Base-by-base conservation (phyloP, 2,888 invertebrate genomes). In the Drosophila limbata region DNA sequence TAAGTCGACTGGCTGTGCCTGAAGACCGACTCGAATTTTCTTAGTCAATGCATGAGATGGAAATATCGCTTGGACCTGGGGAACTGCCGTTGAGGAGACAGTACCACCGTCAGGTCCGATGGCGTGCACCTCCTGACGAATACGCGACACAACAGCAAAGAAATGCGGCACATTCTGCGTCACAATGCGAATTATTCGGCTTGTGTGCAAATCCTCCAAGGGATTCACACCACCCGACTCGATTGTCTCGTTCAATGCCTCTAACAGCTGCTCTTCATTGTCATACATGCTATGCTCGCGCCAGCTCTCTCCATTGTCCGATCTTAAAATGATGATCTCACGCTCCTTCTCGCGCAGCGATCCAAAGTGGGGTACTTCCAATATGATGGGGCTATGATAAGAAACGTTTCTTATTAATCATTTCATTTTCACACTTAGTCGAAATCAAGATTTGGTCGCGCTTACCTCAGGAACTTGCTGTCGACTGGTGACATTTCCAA, bases 231-330 rank as follows among this genome's bases (percentile, higher is more conserved):
- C 11, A 11, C 73, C 79, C 2, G 51, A 11, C 11, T 69, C 97
- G 25, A 84, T 80, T 79, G 96, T 96, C 91, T 98, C 98, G 90
- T 97, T 97, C 68, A 99, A 93, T 25, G 98, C 97, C 91, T 98
- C 98, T 93, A 98, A 96, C 35, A 97, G 95, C 51, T 96, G 96
- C 90, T 97, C 97, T 90, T 97, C 97, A 59, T 95, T 96, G 65
- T 97, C 96, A 89, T 96, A 95, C 69, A 97, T 92, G 39, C 96
- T 96, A 92, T 99, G 99, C 91, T 99, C 99, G 77, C 97, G 96
- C 99, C 99, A 99, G 33, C 97, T 97, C 92, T 99, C 98, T 17
- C 99, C 99, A 88, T 99, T 98, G 93, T 99, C 99, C 4, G 98
- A 98, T 52, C 99, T 95, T 73, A 99, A 93, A 78, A 99, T 96